Evolutionary conservation across 2,888 invertebrate species (phyloP).

Genomic region (Baronia brevicornis): DNA sequence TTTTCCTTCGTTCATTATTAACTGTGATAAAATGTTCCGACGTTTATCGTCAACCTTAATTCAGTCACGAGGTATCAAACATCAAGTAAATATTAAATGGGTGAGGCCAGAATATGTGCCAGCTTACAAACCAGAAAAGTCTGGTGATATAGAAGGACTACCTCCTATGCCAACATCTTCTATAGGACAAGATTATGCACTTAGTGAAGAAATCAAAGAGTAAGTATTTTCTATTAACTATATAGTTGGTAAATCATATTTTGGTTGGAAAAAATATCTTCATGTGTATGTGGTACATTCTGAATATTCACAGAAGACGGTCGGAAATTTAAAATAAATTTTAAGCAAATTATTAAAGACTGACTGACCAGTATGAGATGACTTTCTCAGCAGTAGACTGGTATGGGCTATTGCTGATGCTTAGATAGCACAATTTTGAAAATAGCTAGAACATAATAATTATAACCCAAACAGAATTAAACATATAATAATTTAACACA

Average conservation of each 20-base stretch:
- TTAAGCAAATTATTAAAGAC: no score
- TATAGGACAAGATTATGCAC: constrained; percentile 65
- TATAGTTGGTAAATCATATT: neutral
- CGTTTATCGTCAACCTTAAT: constrained; percentile 43
- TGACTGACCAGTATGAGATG: no score
- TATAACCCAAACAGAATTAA: no score
- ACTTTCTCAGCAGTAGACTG: no score
- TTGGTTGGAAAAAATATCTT: no score
- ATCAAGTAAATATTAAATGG: constrained; percentile 86
- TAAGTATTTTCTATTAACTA: constrained; percentile 43
- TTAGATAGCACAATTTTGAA: no score
- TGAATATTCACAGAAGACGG: no score
- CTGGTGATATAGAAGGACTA: constrained; percentile 80
- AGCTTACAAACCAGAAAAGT: constrained; percentile 78
- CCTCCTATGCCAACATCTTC: constrained; percentile 71
- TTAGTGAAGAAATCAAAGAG: constrained; percentile 83
- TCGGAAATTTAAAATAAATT: no score
- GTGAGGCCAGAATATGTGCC: constrained; percentile 81
- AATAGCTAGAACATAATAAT: no score
- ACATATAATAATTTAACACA: no score
- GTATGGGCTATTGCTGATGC: no score
- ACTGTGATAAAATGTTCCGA: constrained; percentile 41
- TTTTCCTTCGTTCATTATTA: constrained; percentile 11
- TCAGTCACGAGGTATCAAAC: constrained; percentile 77
- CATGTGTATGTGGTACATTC: no score